Percentiles rank a stretch among this genome's conserved stretches.
Conservation (phyloP, 2,888 invertebrate genomes). For the Acanthopleura granulata region DNA sequence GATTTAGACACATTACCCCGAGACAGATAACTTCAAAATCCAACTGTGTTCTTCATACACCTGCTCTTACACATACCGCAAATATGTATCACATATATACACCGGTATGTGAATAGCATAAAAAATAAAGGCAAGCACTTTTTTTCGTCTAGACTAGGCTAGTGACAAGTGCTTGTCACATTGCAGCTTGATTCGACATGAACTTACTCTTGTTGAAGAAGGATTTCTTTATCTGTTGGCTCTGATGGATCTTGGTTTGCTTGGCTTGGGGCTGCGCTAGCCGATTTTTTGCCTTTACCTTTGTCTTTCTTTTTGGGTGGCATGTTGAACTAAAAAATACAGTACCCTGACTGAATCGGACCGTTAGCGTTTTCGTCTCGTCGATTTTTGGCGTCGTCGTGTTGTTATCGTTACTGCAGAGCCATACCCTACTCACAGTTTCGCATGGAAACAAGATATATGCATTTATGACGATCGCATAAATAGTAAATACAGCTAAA, state of each 20-base stretch:
- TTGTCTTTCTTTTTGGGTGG: slow-evolving; percentile 57
- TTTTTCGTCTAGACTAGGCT: too few relatives aligned
- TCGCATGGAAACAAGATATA: background rate
- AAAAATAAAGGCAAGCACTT: too few relatives aligned
- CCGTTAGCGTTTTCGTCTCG: background rate
- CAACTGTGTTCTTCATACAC: too few relatives aligned
- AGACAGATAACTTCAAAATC: too few relatives aligned
- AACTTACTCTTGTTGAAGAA: slow-evolving; percentile 64
- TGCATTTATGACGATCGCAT: too few relatives aligned
- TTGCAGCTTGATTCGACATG: background rate
- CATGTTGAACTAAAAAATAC: slow-evolving; percentile 37
- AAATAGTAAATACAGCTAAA: too few relatives aligned
- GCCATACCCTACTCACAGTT: background rate
- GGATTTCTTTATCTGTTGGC: slow-evolving; percentile 61
- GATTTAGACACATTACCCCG: too few relatives aligned
- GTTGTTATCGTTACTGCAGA: slow-evolving; percentile 27
- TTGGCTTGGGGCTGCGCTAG: slow-evolving; percentile 39
- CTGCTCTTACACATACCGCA: too few relatives aligned
- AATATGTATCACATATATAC: too few relatives aligned
- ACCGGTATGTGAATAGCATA: too few relatives aligned
- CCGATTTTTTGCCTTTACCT: slow-evolving; percentile 31
- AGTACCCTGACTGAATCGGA: background rate
- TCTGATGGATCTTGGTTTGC: slow-evolving; percentile 50
- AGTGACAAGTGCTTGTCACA: too few relatives aligned
- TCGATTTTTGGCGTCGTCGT: background rate